Evolutionary conservation across 2,113 vertebrate genomes (phyloP), one percentile per base, ranked within the genome.

Genomic region (Oenanthe melanoleuca): DNA sequence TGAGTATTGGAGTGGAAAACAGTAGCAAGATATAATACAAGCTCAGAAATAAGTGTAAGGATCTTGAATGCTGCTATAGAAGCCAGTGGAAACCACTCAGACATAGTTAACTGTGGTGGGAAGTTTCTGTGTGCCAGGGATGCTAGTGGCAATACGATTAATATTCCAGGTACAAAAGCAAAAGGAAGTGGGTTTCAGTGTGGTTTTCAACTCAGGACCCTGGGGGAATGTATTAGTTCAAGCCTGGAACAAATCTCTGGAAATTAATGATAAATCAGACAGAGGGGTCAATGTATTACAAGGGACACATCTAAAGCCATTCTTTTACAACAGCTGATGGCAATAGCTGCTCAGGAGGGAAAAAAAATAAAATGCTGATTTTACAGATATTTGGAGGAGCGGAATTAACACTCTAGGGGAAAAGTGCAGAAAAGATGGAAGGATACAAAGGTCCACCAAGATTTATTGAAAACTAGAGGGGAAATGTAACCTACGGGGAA

Each of bases 251-350:
- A 96, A 93, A 92, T 90, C 88, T 97, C 84, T 86, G 92, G 89
- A 97, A 97, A 95, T 94, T 95, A 97, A 97, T 96, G 95, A 97
- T 96, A 96, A 97, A 96, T 96, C 89, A 97, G 96, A 96, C 69
- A 84, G 92, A 95, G 82, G 82, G 94, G 95, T 95, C 97, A 97
- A 90, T 37, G 91, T 93, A 93, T 78, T 94, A 83, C 74, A 96
- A 94, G 95, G 96, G 87, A 97, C 90, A 96, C 61, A 97, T 97
- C 94, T 95, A 92, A 97, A 97, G 85, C 92, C 94, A 97, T 96
- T 98, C 96, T 93, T 93, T 88, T 93, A 90, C 95, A 96, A 97
- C 95, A 95, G 97, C 95, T 97, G 89, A 96, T 78, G 88, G 95
- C 93, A 96, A 95, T 75, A 92, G 78, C 44, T 93, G 70, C 63